These are phyloP conservation scores for Falco punctatus DNA, from an alignment of 2,113 vertebrate genomes.

Conservation along the genomic window DNA sequence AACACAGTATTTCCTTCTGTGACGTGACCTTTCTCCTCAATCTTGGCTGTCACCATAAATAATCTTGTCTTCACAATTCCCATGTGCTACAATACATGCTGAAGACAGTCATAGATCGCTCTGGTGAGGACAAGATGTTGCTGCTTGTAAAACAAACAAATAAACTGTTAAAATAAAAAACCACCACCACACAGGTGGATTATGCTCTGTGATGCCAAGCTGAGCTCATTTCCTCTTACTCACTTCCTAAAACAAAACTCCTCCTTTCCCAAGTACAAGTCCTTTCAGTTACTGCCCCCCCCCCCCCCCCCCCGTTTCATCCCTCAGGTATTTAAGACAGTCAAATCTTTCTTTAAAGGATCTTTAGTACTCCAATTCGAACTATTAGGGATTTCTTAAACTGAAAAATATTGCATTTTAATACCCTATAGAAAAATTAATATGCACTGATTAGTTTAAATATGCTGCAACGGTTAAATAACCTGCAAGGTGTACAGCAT, in stretches of 20 bases:
- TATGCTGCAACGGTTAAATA: background rate
- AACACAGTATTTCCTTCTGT: background rate
- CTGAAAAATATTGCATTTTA: background rate
- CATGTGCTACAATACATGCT: background rate
- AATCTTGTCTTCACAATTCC: background rate
- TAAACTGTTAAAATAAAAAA: background rate
- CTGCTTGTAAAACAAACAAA: background rate
- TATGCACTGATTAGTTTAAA: background rate
- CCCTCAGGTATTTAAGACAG: background rate
- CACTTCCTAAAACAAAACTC: constrained; percentile 63
- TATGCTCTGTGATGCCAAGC: constrained; percentile 1
- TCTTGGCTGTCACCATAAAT: background rate
- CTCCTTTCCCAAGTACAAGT: constrained; percentile 24
- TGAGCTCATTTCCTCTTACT: constrained; percentile 77
- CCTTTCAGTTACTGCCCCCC: background rate
- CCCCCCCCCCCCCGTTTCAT: background rate
- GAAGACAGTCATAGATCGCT: background rate
- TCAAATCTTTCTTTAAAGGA: background rate
- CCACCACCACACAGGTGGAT: background rate
- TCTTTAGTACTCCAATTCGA: background rate
- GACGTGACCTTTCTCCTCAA: background rate
- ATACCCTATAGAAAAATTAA: background rate
- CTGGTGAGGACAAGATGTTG: background rate
- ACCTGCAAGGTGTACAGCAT: background rate
- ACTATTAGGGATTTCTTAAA: background rate